phyloP scores from a whole-genome alignment of 92 coral and sea anemone species.

The Ricordea florida region DNA sequence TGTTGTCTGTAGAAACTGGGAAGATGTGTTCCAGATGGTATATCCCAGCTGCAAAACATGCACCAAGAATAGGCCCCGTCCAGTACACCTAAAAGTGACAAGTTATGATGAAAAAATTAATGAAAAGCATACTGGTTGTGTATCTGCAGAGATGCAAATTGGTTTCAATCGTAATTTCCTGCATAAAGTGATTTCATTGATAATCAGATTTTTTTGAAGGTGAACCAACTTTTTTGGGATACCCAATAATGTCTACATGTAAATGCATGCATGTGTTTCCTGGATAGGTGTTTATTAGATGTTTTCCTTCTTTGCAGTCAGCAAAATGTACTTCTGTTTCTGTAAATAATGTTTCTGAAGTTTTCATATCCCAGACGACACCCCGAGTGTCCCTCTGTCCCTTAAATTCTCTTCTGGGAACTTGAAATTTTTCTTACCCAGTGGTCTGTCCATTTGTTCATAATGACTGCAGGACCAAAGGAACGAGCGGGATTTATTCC shows the following conservation, averaged over 20 bases:
- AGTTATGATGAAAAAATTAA: not conserved
- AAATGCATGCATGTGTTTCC: too few relatives aligned
- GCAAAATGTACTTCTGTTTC: too few relatives aligned
- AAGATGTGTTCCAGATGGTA: conserved; percentile 9
- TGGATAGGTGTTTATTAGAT: too few relatives aligned
- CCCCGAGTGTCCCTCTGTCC: too few relatives aligned
- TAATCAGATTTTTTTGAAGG: too few relatives aligned
- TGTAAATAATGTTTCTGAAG: too few relatives aligned
- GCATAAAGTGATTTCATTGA: too few relatives aligned
- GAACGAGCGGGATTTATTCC: conserved; percentile 70
- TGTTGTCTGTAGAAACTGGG: conserved; percentile 11
- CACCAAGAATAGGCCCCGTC: conserved; percentile 62
- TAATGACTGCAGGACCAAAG: conserved; percentile 54
- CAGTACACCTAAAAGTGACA: conserved; percentile 46
- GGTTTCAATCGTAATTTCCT: too few relatives aligned
- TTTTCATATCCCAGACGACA: too few relatives aligned
- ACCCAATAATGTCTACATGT: too few relatives aligned
- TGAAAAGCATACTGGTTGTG: not conserved
- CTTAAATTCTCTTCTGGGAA: not conserved
- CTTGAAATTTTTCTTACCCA: conserved; percentile 43
- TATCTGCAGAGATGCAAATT: not conserved
- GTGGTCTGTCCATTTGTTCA: conserved; percentile 28
- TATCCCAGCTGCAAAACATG: conserved; percentile 44
- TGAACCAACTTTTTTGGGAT: too few relatives aligned
- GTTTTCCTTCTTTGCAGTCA: too few relatives aligned